These are phyloP conservation scores for Pangasius larnaudii DNA, from an alignment of 2,797 vertebrate genomes.

Conservation along the genomic window DNA sequence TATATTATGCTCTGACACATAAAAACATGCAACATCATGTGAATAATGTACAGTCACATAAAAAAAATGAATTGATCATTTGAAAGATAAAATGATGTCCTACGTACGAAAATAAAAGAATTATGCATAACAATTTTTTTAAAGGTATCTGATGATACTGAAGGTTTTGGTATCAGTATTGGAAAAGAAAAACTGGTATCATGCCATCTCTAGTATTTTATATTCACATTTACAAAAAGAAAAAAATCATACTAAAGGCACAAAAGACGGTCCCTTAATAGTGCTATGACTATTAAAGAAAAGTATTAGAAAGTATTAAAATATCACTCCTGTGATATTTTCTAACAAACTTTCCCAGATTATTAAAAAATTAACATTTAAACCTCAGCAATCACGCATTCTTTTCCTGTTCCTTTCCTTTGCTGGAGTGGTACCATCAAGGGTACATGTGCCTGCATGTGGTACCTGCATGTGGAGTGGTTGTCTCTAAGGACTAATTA, in stretches of 20 bases:
- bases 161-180: background rate
- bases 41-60: no score
- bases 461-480: background rate
- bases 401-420: background rate
- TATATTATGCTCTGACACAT: background rate
- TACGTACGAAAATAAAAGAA: background rate
- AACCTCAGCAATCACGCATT: background rate
- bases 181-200: background rate
- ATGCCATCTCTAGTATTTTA: background rate
- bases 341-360: background rate
- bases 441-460: no score
- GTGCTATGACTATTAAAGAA: background rate
- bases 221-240: background rate
- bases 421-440: background rate
- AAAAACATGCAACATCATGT: background rate
- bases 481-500: background rate
- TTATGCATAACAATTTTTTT: background rate
- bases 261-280: background rate
- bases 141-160: background rate
- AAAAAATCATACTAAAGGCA: background rate
- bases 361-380: background rate
- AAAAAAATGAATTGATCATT: background rate
- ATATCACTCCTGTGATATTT: background rate
- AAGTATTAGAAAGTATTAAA: no score
- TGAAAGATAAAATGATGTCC: background rate